phyloP scores from a whole-genome alignment of 2,888 invertebrate genomes.

The Meandrusa payeni region DNA sequence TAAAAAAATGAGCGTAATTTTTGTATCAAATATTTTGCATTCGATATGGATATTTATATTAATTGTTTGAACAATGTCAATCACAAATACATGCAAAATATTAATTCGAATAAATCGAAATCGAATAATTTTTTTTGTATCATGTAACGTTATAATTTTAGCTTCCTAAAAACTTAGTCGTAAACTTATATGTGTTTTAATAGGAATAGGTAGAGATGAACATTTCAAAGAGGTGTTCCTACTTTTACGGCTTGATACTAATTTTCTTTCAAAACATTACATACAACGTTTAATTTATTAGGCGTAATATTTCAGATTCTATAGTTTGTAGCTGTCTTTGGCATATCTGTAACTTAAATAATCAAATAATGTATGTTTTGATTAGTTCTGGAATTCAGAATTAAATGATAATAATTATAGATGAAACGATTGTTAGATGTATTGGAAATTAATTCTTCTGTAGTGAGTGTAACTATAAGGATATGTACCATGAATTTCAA shows the following conservation, averaged over 20 bases:
- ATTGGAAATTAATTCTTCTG: slow-evolving; percentile 12
- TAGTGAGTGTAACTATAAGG: slow-evolving; percentile 18
- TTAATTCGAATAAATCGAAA: too few relatives aligned
- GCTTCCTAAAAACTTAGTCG: too few relatives aligned
- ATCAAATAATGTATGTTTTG: neutral
- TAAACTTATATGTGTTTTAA: too few relatives aligned
- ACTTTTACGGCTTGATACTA: neutral
- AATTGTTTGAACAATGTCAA: too few relatives aligned
- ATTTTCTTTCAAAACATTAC: neutral
- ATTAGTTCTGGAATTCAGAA: slow-evolving; percentile 11
- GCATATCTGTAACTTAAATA: slow-evolving; percentile 17
- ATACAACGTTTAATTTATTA: neutral
- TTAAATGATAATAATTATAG: slow-evolving; percentile 16
- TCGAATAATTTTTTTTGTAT: too few relatives aligned
- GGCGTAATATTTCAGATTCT: neutral
- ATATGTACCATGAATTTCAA: slow-evolving; percentile 10
- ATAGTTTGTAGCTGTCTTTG: slow-evolving; percentile 7
- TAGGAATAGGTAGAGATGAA: slow-evolving; percentile 24
- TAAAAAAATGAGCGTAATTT: too few relatives aligned
- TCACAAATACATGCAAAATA: too few relatives aligned
- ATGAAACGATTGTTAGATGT: slow-evolving; percentile 11
- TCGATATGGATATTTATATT: too few relatives aligned
- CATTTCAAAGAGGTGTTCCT: neutral
- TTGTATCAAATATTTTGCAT: too few relatives aligned
- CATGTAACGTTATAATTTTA: too few relatives aligned